phyloP scores from a whole-genome alignment of 2,797 vertebrate genomes.

The Typhlichthys eigenmanni region DNA sequence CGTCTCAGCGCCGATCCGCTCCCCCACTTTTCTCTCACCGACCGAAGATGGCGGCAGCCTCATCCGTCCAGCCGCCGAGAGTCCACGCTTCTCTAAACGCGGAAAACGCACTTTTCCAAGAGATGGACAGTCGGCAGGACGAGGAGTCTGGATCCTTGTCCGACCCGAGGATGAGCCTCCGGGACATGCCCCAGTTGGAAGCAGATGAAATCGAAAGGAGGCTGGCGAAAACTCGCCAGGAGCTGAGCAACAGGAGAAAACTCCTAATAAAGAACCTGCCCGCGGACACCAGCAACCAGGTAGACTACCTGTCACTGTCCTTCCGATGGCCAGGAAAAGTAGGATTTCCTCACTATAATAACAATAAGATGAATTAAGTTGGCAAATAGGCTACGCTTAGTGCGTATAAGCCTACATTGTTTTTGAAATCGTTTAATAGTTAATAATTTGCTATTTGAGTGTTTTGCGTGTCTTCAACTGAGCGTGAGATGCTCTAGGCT shows the following conservation, averaged over 20 bases:
- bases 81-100: slow-evolving; percentile 70
- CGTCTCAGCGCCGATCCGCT: slow-evolving; percentile 20
- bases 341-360: too few relatives aligned
- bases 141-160: slow-evolving; percentile 62
- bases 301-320: slow-evolving; percentile 43
- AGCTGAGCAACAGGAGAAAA: slow-evolving; percentile 95
- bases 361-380: too few relatives aligned
- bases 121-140: slow-evolving; percentile 67
- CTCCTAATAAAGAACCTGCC: slow-evolving; percentile 94
- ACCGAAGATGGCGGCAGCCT: slow-evolving; percentile 85
- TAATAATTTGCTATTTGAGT: too few relatives aligned
- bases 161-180: slow-evolving; percentile 63
- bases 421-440: too few relatives aligned
- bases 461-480: too few relatives aligned
- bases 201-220: slow-evolving; percentile 84
- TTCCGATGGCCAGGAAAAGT: too few relatives aligned
- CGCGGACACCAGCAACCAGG: slow-evolving; percentile 91
- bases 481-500: too few relatives aligned
- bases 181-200: slow-evolving; percentile 76
- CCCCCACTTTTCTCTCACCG: slow-evolving; percentile 68
- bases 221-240: slow-evolving; percentile 84
- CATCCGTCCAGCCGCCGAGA: slow-evolving; percentile 81
- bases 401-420: too few relatives aligned
- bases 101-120: slow-evolving; percentile 71
- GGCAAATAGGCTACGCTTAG: too few relatives aligned